Conservation (phyloP, 2,888 invertebrate genomes). For the Stenotaenia linearis region DNA sequence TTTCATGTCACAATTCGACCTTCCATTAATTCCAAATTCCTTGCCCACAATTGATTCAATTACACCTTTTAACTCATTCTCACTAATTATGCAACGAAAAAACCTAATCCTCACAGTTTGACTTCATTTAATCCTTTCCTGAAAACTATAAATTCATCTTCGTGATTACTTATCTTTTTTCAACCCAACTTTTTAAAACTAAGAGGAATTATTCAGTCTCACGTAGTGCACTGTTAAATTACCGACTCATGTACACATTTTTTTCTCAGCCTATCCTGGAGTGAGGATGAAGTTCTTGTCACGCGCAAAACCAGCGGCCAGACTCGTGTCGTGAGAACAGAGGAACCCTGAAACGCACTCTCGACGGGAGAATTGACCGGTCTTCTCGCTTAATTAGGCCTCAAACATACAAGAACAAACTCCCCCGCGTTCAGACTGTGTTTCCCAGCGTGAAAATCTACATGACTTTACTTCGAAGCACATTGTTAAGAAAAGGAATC, state of each 20-base stretch:
- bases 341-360: background rate
- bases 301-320: conserved; percentile 15
- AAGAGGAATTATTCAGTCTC: background rate
- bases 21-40: background rate
- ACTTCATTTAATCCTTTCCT: background rate
- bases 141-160: background rate
- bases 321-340: conserved; percentile 15
- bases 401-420: background rate
- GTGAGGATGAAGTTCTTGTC: conserved; percentile 3
- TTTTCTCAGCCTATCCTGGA: background rate
- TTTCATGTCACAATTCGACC: background rate
- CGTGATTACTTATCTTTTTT: background rate
- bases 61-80: background rate
- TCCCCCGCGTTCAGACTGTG: background rate
- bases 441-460: background rate
- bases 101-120: background rate
- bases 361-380: background rate
- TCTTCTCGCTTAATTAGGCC: background rate
- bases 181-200: background rate
- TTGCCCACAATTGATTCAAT: background rate
- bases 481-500: no score
- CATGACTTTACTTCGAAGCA: background rate
- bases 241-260: background rate
- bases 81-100: background rate
- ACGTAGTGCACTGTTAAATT: background rate